These are phyloP conservation scores for Amyelois transitella DNA, from an alignment of 1,140 invertebrate genomes.

Conservation along the genomic window DNA sequence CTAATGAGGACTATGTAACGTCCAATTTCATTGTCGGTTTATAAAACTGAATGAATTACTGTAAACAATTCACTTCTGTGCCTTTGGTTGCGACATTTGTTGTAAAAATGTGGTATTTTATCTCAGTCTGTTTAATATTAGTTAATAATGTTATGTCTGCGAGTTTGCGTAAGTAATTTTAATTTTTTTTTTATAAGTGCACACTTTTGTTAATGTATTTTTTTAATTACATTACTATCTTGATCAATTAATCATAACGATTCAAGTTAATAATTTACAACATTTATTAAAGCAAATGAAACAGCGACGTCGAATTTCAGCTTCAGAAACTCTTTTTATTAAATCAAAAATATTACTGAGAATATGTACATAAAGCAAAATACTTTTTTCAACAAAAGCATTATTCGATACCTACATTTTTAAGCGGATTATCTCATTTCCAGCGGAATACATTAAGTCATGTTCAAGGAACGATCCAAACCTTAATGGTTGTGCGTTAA, in stretches of 20 bases:
- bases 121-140: constrained; percentile 7
- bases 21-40: constrained; percentile 30
- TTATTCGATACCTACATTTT: no score
- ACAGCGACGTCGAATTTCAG: no score
- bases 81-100: constrained; percentile 2
- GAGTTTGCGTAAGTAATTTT: constrained; percentile 23
- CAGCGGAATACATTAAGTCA: constrained; percentile 37
- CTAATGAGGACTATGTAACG: constrained; percentile 23
- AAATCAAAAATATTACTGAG: no score
- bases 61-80: neutral
- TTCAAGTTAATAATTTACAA: no score
- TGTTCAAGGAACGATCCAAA: constrained; percentile 43
- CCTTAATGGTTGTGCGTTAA: constrained; percentile 37
- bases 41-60: constrained; percentile 15
- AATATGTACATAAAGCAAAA: no score
- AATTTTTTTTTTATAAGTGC: neutral
- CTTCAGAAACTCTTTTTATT: no score
- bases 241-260: no score
- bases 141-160: constrained; percentile 10
- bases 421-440: neutral
- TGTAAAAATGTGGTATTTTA: constrained; percentile 16
- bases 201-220: no score
- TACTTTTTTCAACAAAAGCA: no score
- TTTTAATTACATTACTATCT: no score
- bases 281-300: no score